Base-by-base conservation (phyloP, 2,113 vertebrate genomes). In the Coptodon rendalli region DNA sequence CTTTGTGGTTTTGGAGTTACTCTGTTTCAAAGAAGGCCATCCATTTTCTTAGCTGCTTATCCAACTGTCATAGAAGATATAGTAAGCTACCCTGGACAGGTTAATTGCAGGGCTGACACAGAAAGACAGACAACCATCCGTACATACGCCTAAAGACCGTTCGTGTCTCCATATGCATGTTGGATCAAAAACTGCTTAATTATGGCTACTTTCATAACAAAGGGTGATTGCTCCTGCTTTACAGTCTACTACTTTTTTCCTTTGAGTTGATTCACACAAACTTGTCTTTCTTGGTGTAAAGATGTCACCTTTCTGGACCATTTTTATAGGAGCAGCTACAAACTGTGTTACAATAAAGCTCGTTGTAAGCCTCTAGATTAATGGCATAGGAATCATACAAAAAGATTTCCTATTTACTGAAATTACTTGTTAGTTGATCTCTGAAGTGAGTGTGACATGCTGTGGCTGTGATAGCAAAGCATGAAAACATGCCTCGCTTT, bases 151-250 rank as follows among this genome's bases (percentile, higher is more conserved):
- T n/a, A 12, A 66, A 66, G 17, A 1, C 4, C 3, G 6, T 34
- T 0, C 2, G 5, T 17, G 1, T 17, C 27, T 61, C 27, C 57
- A n/a, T 13, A n/a, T 36, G 34, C 6, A 66, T 0, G 6, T n/a
- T 12, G 4, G n/a, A 40, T 16, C 12, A 24, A 71, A 22, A 14
- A 6, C 19, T 40, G 36, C 5, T 40, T 24, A 14, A 14, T 14
- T 24, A 43, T 9, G n/a, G 66, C 12, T 71, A 43, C n/a, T 71
- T 40, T 71, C 36, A 43, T 3, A 40, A 14, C 12, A 43, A 9
- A 24, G n/a, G 36, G 2, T 6, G 4, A 12, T n/a, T 36, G 6
- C 9, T 38, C 2, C 61, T n/a, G 6, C 61, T 66, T n/a, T 38
- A n/a, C 17, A 7, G 0, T n/a, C 6, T 24, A 1, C 12, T 1